Evolutionary conservation across 2,888 invertebrate species (phyloP).

Genomic region (Eupithecia subumbrata): DNA sequence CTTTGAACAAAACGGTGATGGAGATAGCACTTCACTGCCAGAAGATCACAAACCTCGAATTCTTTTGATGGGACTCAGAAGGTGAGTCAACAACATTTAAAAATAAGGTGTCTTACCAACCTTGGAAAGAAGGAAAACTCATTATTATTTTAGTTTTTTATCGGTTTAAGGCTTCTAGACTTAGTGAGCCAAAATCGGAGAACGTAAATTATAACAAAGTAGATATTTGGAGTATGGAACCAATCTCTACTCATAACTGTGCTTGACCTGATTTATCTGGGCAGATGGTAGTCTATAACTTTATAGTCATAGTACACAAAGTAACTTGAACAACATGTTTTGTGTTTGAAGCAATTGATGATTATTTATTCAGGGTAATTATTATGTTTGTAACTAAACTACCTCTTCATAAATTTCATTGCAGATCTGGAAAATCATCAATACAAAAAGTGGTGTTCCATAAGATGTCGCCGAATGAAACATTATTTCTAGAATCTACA

Average conservation of each 20-base stretch:
- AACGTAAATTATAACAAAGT: not conserved
- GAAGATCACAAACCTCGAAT: slow-evolving; percentile 96
- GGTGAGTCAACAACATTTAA: slow-evolving; percentile 77
- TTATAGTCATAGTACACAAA: not conserved
- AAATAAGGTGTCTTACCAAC: not conserved
- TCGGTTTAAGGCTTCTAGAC: not conserved
- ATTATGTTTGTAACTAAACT: not conserved
- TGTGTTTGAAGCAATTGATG: slow-evolving; percentile 19
- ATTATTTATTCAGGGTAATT: not conserved
- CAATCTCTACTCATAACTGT: not conserved
- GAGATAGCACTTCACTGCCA: slow-evolving; percentile 82
- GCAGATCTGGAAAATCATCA: slow-evolving; percentile 98
- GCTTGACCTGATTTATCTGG: not conserved
- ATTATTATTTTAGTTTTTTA: not conserved
- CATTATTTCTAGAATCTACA: slow-evolving; percentile 98
- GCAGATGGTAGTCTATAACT: not conserved
- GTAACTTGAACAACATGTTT: not conserved
- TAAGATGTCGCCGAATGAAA: slow-evolving; percentile 99
- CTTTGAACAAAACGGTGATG: slow-evolving; percentile 92
- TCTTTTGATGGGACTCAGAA: slow-evolving; percentile 96
- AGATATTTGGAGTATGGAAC: not conserved
- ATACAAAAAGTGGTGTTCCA: slow-evolving; percentile 99
- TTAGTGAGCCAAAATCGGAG: not conserved
- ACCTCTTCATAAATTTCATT: slow-evolving; percentile 56
- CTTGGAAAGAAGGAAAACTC: not conserved